Base-by-base conservation (phyloP, 2,797 vertebrate species). In the Chelon labrosus region DNA sequence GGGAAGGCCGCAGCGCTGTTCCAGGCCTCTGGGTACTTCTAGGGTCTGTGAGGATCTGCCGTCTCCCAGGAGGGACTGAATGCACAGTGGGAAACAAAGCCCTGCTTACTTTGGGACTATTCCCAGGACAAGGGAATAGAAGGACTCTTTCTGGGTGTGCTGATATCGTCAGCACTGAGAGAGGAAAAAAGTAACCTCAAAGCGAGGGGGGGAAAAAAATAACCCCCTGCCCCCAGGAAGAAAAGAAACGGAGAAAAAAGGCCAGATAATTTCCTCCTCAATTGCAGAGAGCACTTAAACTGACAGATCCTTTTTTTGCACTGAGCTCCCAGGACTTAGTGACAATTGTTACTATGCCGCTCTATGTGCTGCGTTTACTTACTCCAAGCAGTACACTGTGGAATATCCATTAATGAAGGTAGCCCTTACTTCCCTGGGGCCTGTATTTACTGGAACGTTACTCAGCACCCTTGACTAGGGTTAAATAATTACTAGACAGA, bases 51-150 rank as follows among this genome's bases (percentile, higher is more conserved):
- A 89, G 79, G 92, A 92, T 86, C 84, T 79, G 77, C 51, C 49
- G 73, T 85, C 79, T 90, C 83, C 84, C 83, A 62, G 72, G 76
- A 66, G 80, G 37, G 65, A 51, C 74, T 65, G 77, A 80, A 79
- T 69, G 83, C 85, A 50, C 17, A 89, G 85, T 86, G 77, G 82
- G 86, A 90, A 90, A 93, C 83, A 93, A 92, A 95, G 85, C 80
- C 85, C 57, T 90, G 92, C 88, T 92, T 93, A 90, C 85, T 91
- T 94, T 95, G 95, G 92, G 93, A 92, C 73, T 69, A 87, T 92
- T 95, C 94, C 94, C 94, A 90, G 77, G 85, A 91, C 85, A 89
- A 82, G 74, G 72, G 31, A 35, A 35, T 35, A 35, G 31, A 35
- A 8, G 31, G 31, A 35, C 79, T 91, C 86, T 85, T 85, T 92